Evolutionary conservation across 64 coral and sea anemone genomes (phyloP), one percentile per base, ranked within the genome.

Genomic region (Porites lutea): DNA sequence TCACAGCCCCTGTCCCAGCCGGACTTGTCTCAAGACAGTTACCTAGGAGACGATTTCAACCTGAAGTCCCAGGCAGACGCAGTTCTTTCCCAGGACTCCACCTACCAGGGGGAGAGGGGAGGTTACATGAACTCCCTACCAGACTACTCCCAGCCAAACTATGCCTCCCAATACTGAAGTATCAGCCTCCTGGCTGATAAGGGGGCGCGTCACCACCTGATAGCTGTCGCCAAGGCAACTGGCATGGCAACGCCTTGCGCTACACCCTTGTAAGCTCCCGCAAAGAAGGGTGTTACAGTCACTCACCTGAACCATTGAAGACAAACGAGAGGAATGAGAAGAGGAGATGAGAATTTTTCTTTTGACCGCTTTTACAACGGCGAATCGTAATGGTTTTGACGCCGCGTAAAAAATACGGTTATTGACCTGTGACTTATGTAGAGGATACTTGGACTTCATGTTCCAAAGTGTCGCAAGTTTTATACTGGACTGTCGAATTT

Each of bases 111-210:
- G 2, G 97, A 99, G 90, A 92, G 94, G 58, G 97, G 97, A 72
- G 97, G 97, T 21, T 99, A 99, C 59, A 93, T 99, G 88, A 96
- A 99, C 94, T 99, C 97, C 11, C 82, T 96, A 48, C 97, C 97
- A 86, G 97, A 99, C 77, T 99, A 99, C 75, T 96, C 94, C 78
- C 97, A 99, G 65, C 97, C 97, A 59, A 99, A 99, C 92, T 99
- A 99, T 59, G 95, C 97, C 77, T 99, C 97, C 77, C 97, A 99
- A 74, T 99, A 99, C 63, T 99, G 68, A 92, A 64, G 79, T 76
- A 65, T 62, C 74, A 45, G 75, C 82, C 73, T 50, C 27, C 83
- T 75, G 74, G 82, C 73, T 79, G 72, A 58, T 65, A 52, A 83
- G 79, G 89, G 79, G 91, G 91, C 91, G 48, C 48, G 60, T 51